Evolutionary conservation across 2,113 vertebrate genomes (phyloP).

Genomic region (Spea bombifrons): DNA sequence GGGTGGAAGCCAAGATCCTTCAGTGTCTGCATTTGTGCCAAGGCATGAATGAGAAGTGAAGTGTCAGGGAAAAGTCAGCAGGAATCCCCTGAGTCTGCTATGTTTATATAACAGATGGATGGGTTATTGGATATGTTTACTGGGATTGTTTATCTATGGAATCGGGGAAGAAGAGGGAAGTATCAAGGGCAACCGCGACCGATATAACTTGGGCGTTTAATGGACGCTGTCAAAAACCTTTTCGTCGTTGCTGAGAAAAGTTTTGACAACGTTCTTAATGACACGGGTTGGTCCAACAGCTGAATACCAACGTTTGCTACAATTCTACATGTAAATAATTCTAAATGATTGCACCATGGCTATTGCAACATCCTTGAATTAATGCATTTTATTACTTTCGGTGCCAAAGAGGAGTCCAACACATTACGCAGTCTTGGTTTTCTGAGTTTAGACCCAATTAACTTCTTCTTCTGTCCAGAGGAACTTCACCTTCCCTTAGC

Average conservation of each 20-base stretch:
- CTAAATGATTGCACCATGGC: too few relatives aligned
- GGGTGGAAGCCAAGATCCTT: conserved; percentile 23
- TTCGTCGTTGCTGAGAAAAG: neutral
- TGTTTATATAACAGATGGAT: conserved; percentile 40
- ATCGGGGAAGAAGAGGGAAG: conserved; percentile 27
- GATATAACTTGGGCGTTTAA: neutral
- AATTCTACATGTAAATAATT: neutral
- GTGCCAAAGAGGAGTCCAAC: too few relatives aligned
- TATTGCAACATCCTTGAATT: too few relatives aligned
- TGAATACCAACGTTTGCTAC: neutral
- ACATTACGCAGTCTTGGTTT: too few relatives aligned
- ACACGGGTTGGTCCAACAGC: neutral
- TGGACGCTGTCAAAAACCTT: neutral
- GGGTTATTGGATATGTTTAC: conserved; percentile 39
- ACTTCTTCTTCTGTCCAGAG: too few relatives aligned
- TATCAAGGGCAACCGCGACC: conserved; percentile 8
- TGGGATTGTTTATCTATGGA: conserved; percentile 25
- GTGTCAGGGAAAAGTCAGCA: conserved; percentile 35
- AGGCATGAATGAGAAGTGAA: conserved; percentile 41
- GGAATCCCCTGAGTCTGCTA: conserved; percentile 17
- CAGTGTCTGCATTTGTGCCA: conserved; percentile 39
- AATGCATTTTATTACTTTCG: too few relatives aligned
- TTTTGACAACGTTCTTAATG: neutral
- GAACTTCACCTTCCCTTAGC: too few relatives aligned
- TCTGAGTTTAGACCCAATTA: too few relatives aligned